These are phyloP conservation scores for Osmerus eperlanus DNA, from an alignment of 2,113 vertebrate genomes.

Conservation along the genomic window DNA sequence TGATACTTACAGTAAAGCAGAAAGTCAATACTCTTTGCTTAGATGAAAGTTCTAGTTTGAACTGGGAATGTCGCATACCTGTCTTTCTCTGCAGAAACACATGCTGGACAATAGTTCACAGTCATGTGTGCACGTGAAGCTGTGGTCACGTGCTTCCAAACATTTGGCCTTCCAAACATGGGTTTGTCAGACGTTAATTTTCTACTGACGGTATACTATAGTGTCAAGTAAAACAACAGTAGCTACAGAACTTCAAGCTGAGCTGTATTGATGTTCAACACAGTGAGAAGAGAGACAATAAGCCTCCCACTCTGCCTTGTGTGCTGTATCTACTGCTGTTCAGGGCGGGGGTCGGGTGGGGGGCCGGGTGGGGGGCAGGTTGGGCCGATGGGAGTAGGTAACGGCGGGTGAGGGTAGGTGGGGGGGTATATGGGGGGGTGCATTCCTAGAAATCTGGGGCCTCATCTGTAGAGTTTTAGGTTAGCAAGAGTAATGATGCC, in stretches of 20 bases:
- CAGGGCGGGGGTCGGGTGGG: not conserved
- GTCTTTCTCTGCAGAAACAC: not conserved
- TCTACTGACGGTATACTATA: not conserved
- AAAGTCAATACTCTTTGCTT: slow-evolving; percentile 28
- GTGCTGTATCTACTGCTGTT: slow-evolving; percentile 5
- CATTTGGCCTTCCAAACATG: not conserved
- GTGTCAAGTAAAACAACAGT: not conserved
- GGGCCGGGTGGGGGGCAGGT: no score
- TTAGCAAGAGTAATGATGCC: slow-evolving; percentile 11
- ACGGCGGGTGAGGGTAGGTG: no score
- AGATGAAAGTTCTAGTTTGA: slow-evolving; percentile 13
- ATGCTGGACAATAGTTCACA: not conserved
- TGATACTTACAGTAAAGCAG: slow-evolving; percentile 19
- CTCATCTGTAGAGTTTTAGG: not conserved
- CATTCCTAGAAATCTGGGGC: no score
- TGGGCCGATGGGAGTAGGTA: no score
- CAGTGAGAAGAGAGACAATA: not conserved
- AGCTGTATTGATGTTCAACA: not conserved
- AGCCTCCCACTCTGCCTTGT: not conserved
- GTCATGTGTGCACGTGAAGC: not conserved
- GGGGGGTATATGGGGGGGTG: no score
- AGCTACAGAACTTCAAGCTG: not conserved
- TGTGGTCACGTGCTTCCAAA: slow-evolving; percentile 6
- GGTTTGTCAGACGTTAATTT: not conserved
- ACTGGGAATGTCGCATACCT: slow-evolving; percentile 3